A percentile compares a stretch with the other conserved stretches of the same genome.
Conservation (phyloP, 2,888 invertebrate genomes). For the Caenorhabditis panamensis region DNA sequence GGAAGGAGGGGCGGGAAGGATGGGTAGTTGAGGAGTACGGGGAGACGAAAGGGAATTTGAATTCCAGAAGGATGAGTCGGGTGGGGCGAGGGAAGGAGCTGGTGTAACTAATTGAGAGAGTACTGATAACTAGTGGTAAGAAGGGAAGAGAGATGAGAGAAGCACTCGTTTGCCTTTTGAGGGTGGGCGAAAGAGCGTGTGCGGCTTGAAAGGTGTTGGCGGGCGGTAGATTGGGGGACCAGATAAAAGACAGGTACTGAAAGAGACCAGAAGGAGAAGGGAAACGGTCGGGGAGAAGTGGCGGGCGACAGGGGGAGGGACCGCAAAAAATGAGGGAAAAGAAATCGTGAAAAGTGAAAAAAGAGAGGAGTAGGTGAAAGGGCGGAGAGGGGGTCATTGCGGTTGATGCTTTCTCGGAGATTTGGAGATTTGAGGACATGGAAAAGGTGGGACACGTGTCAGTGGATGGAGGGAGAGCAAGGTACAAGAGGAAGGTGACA, state of each 20-base stretch:
- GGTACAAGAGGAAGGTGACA: too few species aligned
- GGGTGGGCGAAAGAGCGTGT: slow-evolving; percentile 29
- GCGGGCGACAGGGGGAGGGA: slow-evolving; percentile 1
- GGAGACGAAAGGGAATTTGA: slow-evolving; percentile 15
- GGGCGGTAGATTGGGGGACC: slow-evolving; percentile 51
- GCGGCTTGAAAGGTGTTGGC: slow-evolving; percentile 58
- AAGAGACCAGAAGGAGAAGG: slow-evolving; percentile 17
- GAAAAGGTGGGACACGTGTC: slow-evolving; percentile 21
- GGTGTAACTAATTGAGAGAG: too few species aligned
- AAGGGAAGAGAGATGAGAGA: not conserved
- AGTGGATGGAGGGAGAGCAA: not conserved
- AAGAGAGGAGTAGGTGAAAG: slow-evolving; percentile 2
- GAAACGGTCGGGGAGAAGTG: slow-evolving; percentile 4
- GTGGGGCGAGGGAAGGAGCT: too few species aligned
- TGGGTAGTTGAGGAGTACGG: too few species aligned
- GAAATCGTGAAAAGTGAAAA: slow-evolving; percentile 7
- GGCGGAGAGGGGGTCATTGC: slow-evolving; percentile 14
- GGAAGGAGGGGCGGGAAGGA: not conserved
- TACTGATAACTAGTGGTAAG: not conserved
- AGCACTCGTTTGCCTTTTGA: not conserved
- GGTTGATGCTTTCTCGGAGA: slow-evolving; percentile 34
- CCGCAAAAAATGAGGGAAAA: slow-evolving; percentile 34
- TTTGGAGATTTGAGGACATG: slow-evolving; percentile 15
- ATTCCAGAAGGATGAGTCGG: slow-evolving; percentile 13
- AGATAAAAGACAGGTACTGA: slow-evolving; percentile 58